These are phyloP conservation scores for Drosophila flavopinicola DNA, from an alignment of 2,888 invertebrate genomes.

Conservation along the genomic window DNA sequence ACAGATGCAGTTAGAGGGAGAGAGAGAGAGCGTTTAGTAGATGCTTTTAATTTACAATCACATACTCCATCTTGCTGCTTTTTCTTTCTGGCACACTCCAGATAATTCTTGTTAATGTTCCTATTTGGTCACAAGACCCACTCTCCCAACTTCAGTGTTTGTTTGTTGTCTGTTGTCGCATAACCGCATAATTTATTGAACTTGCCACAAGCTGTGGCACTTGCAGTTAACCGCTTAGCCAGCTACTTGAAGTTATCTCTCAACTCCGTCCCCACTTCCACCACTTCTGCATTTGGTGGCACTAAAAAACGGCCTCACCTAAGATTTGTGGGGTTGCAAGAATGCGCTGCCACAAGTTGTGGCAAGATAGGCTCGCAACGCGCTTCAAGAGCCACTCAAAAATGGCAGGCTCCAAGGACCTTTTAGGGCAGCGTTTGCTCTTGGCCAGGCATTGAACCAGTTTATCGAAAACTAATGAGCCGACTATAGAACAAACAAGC, in stretches of 20 bases:
- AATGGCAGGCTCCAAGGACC: constrained; percentile 17
- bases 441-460: constrained; percentile 59
- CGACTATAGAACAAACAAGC: constrained; percentile 59
- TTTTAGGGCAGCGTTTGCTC: constrained; percentile 17
- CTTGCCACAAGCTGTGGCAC: constrained; percentile 47
- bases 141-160: no score
- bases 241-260: constrained; percentile 34
- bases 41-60: no score
- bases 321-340: background rate
- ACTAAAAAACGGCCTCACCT: no score
- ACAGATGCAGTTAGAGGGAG: background rate
- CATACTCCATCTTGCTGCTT: background rate
- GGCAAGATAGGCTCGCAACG: constrained; percentile 14
- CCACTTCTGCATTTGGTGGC: constrained; percentile 10
- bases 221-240: constrained; percentile 13
- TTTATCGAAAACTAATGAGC: constrained; percentile 76
- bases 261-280: background rate
- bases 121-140: no score
- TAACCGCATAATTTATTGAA: constrained; percentile 52
- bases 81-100: constrained; percentile 52
- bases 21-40: no score
- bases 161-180: constrained; percentile 20
- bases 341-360: constrained; percentile 35
- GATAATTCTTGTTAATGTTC: constrained; percentile 65
- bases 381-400: constrained; percentile 39